Base-by-base conservation (phyloP, 2,113 vertebrate species). In the Xiphophorus couchianus region DNA sequence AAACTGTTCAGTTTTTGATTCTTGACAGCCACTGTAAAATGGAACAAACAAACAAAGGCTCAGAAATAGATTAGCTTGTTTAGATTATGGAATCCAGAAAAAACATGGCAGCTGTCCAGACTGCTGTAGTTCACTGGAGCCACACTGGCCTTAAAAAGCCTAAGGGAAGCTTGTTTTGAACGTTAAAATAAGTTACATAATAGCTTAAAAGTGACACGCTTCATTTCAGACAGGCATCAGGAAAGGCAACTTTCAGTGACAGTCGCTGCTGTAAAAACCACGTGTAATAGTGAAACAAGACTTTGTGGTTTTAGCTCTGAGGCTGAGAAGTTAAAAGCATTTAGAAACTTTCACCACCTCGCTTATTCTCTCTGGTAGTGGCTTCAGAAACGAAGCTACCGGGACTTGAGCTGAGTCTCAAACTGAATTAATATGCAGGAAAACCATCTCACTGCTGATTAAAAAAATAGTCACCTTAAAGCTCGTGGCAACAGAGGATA, bases 271-370 rank as follows among this genome's bases (percentile, higher is more conserved):
- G 63, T 35, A 65, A 65, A 65, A 35, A 19, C 62, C 63, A 35
- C 30, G 30, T 65, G 30, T 35, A 65, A 65, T 25, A 65, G 29
- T n/a, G 22, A 65, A 65, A 65, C 22, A n/a, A 65, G 22, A 35
- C 10, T 35, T 33, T 65, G 63, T n/a, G 63, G 63, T n/a, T 65
- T 65, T 8, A 35, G 30, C 31, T 65, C 31, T 65, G 63, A 65
- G 31, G 51, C 51, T n/a, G 51, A 58, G 7, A 58, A 58, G 51
- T 58, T 58, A 58, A 58, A 54, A 65, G 63, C 17, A 22, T 7
- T 33, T 25, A 65, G 63, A 25, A 25, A 33, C 31, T 25, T 35
- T 33, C 63, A 65, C 31, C 31, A 9, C 30, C 31, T 65, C 63
- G 0, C 19, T 19, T 65, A 6, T 33, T 33, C 30, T 25, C 22